These are phyloP conservation scores for Alcedo quadribrachys DNA, from an alignment of 2,797 vertebrate genomes.

Conservation along the genomic window DNA sequence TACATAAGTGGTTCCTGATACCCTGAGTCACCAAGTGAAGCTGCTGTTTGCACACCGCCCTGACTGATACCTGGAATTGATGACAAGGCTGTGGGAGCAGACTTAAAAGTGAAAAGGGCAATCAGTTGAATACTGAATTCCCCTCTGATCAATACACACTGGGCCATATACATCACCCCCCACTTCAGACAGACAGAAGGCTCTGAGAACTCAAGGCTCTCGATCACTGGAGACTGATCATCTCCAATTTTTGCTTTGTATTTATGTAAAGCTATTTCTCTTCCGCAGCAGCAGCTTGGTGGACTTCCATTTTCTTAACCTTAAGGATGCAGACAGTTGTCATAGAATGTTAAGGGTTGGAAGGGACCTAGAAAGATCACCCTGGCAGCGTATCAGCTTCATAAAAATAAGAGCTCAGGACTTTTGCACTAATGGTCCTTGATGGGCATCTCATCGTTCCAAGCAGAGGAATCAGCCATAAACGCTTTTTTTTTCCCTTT, in stretches of 20 bases:
- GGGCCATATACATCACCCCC: not conserved
- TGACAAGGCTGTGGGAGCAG: conserved; percentile 18
- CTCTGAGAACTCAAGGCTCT: not conserved
- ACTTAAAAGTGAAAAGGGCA: not conserved
- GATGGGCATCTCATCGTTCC: not conserved
- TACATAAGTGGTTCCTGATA: not conserved
- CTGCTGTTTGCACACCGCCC: not conserved
- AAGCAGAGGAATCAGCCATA: conserved; percentile 1
- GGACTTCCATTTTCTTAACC: not conserved
- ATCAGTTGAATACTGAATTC: conserved; percentile 40
- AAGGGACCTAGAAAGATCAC: too few species aligned
- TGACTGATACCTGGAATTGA: not conserved
- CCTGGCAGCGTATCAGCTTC: not conserved
- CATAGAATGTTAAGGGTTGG: too few species aligned
- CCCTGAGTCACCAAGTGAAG: conserved; percentile 47
- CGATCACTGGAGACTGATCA: not conserved
- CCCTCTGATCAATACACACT: not conserved
- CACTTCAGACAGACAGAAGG: not conserved
- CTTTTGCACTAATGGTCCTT: not conserved
- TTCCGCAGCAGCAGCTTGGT: not conserved
- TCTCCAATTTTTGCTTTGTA: not conserved
- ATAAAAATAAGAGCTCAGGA: not conserved
- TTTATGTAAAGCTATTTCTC: not conserved
- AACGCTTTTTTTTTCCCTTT: not conserved
- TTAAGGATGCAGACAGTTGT: not conserved